phyloP scores from a whole-genome alignment of 2,113 vertebrate genomes.

The Tetraodon nigroviridis region DNA sequence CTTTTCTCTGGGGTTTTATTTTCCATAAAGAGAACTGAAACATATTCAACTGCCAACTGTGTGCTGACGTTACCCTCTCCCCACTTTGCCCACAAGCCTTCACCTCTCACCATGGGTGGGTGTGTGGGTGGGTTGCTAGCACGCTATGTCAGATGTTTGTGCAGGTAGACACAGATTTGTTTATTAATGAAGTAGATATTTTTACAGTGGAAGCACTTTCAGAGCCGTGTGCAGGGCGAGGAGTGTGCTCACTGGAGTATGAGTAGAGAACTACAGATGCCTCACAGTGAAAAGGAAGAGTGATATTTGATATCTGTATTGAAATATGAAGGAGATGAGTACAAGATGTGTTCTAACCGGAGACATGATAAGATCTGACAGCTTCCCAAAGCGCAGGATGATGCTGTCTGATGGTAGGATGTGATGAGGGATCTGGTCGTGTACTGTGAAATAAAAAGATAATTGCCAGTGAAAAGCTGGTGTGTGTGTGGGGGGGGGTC shows the following conservation, averaged over 20 bases:
- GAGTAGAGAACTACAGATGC: no score
- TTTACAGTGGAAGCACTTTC: constrained; percentile 8
- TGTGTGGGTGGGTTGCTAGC: constrained; percentile 26
- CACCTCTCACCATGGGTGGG: constrained; percentile 43
- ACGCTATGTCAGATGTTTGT: constrained; percentile 17
- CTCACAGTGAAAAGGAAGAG: no score
- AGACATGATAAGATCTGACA: no score
- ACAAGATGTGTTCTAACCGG: no score
- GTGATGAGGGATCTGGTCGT: background rate
- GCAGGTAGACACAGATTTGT: constrained; percentile 26
- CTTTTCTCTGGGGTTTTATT: constrained; percentile 31
- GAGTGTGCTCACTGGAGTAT: no score
- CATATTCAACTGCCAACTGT: constrained; percentile 42
- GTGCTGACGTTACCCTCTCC: constrained; percentile 46
- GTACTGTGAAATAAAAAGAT: constrained; percentile 11
- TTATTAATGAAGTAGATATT: constrained; percentile 35
- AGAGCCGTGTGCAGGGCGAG: background rate
- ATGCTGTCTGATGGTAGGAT: no score
- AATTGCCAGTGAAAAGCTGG: background rate
- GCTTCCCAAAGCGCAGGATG: no score
- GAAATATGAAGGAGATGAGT: no score
- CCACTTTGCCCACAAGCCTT: constrained; percentile 41
- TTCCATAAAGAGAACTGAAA: constrained; percentile 45
- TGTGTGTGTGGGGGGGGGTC: constrained; percentile 9
- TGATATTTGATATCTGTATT: no score